These are phyloP conservation scores for Aurelia aurita DNA, from an alignment of 30 jellyfish, hydroid and myxozoan species.

Conservation along the genomic window DNA sequence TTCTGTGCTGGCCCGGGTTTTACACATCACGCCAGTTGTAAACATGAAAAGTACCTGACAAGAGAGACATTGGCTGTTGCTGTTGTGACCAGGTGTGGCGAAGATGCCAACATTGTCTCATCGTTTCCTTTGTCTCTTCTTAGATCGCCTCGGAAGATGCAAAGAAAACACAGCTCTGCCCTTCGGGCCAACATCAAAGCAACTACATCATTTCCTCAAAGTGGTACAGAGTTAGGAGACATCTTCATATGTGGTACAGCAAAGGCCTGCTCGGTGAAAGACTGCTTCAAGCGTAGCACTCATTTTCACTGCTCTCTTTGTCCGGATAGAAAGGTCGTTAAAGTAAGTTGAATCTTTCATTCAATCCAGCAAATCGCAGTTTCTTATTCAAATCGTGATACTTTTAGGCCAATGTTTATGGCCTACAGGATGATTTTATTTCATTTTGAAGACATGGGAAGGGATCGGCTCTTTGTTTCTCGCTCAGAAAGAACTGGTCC, in stretches of 20 bases:
- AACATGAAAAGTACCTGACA: slow-evolving; percentile 76
- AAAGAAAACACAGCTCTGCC: slow-evolving; percentile 65
- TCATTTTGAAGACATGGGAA: too few relatives aligned
- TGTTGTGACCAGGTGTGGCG: slow-evolving; percentile 91
- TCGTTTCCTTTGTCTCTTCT: slow-evolving; percentile 71
- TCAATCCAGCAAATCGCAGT: neutral
- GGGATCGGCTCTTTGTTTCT: too few relatives aligned
- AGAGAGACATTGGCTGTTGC: slow-evolving; percentile 84
- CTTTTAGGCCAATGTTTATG: neutral
- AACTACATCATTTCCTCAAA: slow-evolving; percentile 47
- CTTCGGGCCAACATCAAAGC: slow-evolving; percentile 57
- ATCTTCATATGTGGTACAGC: slow-evolving; percentile 72
- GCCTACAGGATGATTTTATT: too few relatives aligned
- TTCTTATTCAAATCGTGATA: slow-evolving; percentile 1
- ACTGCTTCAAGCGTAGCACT: slow-evolving; percentile 76
- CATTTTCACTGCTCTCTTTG: slow-evolving; percentile 81
- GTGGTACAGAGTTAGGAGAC: slow-evolving; percentile 69
- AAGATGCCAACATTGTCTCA: slow-evolving; percentile 81
- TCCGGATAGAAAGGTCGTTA: slow-evolving; percentile 66
- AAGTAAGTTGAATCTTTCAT: slow-evolving; percentile 47
- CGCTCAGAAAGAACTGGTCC: slow-evolving; percentile 7
- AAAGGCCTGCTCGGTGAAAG: slow-evolving; percentile 79
- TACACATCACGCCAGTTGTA: slow-evolving; percentile 32
- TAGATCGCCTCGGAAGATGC: slow-evolving; percentile 64
- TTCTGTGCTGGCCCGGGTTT: slow-evolving; percentile 58